Evolutionary conservation across 2,113 vertebrate species (phyloP).

Genomic region (Alouatta palliata): DNA sequence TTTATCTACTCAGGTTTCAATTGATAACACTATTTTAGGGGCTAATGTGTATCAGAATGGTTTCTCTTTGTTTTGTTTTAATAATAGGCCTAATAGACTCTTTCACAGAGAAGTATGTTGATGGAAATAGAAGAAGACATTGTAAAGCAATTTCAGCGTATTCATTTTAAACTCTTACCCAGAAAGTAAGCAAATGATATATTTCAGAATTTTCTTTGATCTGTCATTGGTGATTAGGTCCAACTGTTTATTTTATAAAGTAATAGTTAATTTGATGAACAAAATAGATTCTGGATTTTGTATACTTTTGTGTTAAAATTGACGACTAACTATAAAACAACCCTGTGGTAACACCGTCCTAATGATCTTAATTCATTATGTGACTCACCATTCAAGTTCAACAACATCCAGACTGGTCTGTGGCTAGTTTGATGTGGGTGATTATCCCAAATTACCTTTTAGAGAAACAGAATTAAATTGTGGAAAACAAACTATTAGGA

Average conservation of each 20-base stretch:
- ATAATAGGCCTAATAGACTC: not conserved
- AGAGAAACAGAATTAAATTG: not conserved
- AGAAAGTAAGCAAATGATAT: not conserved
- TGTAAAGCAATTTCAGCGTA: not conserved
- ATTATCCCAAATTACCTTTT: not conserved
- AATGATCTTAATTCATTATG: not conserved
- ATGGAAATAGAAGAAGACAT: not conserved
- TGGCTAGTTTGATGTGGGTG: not conserved
- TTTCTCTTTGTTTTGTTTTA: not conserved
- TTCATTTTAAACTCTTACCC: not conserved
- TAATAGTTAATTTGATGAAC: not conserved
- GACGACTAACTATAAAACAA: not conserved
- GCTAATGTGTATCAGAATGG: not conserved
- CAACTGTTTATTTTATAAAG: not conserved
- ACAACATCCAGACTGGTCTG: not conserved
- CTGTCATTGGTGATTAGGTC: not conserved
- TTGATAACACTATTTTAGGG: not conserved
- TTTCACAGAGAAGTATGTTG: not conserved
- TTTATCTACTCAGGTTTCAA: not conserved
- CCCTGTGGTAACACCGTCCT: not conserved
- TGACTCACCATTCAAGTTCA: not conserved
- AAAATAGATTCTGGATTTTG: not conserved
- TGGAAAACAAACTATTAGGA: not conserved
- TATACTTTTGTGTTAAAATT: not conserved
- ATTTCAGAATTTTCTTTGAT: not conserved